Conservation (phyloP, 2,113 vertebrate genomes). For the Petroica traversi region DNA sequence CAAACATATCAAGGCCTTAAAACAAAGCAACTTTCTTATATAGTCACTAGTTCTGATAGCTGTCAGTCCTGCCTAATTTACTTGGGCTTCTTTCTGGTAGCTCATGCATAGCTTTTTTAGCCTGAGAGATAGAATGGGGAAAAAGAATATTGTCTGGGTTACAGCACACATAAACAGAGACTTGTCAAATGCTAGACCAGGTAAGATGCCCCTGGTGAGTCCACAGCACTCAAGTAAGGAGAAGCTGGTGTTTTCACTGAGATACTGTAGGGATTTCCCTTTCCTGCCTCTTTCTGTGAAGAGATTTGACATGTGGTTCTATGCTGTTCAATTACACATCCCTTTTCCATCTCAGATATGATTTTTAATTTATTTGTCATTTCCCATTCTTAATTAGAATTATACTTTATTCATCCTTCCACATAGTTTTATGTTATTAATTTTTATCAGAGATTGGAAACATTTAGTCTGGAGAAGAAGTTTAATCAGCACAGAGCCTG, state of each 20-base stretch:
- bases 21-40: neutral
- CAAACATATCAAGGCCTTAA: neutral
- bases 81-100: neutral
- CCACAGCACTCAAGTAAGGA: neutral
- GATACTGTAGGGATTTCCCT: constrained; percentile 12
- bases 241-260: constrained; percentile 20
- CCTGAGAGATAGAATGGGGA: neutral
- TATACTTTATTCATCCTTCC: constrained; percentile 62
- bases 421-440: constrained; percentile 23
- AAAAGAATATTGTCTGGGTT: neutral
- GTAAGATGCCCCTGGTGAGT: constrained; percentile 20
- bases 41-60: neutral
- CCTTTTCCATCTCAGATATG: constrained; percentile 65
- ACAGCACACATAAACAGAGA: constrained; percentile 28
- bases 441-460: constrained; percentile 44
- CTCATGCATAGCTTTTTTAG: neutral
- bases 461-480: constrained; percentile 35
- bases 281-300: constrained; percentile 14
- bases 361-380: constrained; percentile 73
- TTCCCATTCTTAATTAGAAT: constrained; percentile 67
- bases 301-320: constrained; percentile 57
- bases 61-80: neutral
- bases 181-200: constrained; percentile 53
- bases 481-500: constrained; percentile 52
- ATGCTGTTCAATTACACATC: constrained; percentile 63